Conservation (phyloP, 2,888 invertebrate genomes). For the Epiblema foenella region DNA sequence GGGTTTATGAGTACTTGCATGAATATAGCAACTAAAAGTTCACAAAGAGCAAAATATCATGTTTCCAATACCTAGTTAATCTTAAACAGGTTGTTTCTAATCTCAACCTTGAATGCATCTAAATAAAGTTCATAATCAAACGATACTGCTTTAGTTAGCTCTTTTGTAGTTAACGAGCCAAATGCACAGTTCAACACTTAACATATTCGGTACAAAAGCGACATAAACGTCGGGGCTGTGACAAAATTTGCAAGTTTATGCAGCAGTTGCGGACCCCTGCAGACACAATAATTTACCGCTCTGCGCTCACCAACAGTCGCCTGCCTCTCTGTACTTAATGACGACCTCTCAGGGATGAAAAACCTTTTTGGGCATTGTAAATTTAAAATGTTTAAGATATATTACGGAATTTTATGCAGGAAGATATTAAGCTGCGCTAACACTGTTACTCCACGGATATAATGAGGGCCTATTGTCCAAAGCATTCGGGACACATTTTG, state of each 20-base stretch:
- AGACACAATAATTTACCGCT: constrained; percentile 37
- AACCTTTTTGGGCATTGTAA: constrained; percentile 21
- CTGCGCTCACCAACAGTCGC: constrained; percentile 28
- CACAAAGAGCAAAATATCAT: background rate
- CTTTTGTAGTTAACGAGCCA: constrained; percentile 5
- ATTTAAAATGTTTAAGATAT: constrained; percentile 18
- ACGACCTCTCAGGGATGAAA: constrained; percentile 26
- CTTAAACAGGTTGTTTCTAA: no score
- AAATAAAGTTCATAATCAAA: background rate
- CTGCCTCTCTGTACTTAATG: constrained; percentile 25
- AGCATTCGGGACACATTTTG: background rate
- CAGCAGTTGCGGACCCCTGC: constrained; percentile 40
- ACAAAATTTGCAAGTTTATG: constrained; percentile 42
- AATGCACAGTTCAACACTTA: constrained; percentile 18
- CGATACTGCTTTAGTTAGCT: background rate
- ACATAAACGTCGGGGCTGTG: constrained; percentile 25
- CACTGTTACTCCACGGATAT: background rate
- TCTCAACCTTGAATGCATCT: no score
- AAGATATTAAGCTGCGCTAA: background rate
- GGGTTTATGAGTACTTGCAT: background rate
- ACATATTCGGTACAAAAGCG: constrained; percentile 23
- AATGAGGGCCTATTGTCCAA: background rate
- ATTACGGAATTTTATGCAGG: background rate
- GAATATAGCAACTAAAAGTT: background rate
- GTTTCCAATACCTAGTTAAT: no score